phyloP scores from a whole-genome alignment of 2,797 vertebrate genomes.

The Propithecus deckenii region DNA sequence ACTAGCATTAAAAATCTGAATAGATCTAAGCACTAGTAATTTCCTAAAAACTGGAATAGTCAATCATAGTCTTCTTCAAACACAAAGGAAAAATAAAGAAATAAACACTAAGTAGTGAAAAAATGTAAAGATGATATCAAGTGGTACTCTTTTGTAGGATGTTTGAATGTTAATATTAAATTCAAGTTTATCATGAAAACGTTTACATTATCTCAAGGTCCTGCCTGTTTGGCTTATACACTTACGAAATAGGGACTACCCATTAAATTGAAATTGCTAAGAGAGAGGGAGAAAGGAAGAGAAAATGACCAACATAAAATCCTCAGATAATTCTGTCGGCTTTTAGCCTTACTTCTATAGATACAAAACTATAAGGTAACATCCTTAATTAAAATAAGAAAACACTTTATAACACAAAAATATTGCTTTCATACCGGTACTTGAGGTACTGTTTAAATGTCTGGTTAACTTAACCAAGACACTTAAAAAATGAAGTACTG shows the following conservation, averaged over 20 bases:
- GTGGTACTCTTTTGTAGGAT: background rate
- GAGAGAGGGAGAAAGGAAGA: background rate
- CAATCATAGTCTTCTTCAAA: background rate
- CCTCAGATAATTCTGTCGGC: background rate
- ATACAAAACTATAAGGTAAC: background rate
- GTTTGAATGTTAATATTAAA: conserved; percentile 27
- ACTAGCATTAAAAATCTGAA: background rate
- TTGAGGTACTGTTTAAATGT: background rate
- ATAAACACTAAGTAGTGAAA: background rate
- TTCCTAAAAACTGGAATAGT: conserved; percentile 1
- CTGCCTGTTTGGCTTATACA: background rate
- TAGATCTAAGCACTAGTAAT: background rate
- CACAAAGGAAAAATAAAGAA: background rate
- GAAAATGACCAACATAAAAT: background rate
- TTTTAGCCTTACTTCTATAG: background rate
- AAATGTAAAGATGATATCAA: background rate
- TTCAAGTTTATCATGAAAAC: background rate
- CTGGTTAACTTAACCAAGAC: background rate
- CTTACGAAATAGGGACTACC: background rate
- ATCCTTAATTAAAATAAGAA: background rate
- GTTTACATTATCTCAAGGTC: background rate
- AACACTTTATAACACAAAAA: background rate
- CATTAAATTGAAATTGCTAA: background rate
- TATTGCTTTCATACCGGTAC: background rate
- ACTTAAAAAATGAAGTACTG: conserved; percentile 16